Conservation (phyloP, 2,113 vertebrate species). For the Callionymus lyra region DNA sequence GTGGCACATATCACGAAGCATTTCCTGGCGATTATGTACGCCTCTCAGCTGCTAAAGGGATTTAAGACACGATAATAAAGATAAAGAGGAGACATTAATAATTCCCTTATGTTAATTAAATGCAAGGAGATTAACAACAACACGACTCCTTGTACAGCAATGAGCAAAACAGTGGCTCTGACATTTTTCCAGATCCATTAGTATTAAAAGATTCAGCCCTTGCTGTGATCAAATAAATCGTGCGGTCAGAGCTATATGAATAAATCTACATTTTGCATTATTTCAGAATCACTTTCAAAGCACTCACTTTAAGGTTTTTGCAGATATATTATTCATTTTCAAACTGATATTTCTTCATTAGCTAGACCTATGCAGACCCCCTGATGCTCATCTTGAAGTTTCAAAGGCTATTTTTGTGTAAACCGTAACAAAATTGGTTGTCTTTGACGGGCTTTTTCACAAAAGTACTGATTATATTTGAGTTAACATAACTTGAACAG, state of each 20-base stretch:
- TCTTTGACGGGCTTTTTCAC: too few species aligned
- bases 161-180: constrained; percentile 43
- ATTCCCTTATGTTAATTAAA: constrained; percentile 71
- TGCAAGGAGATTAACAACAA: constrained; percentile 63
- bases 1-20: constrained; percentile 53
- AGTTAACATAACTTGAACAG: too few species aligned
- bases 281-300: constrained; percentile 2
- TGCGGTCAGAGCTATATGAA: constrained; percentile 1
- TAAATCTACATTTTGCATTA: background rate
- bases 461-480: too few species aligned
- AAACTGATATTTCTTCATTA: too few species aligned
- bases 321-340: too few species aligned
- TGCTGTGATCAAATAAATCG: constrained; percentile 46
- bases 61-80: constrained; percentile 63
- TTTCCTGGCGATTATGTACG: constrained; percentile 59
- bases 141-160: constrained; percentile 45
- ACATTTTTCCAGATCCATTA: constrained; percentile 46
- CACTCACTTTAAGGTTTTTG: too few species aligned
- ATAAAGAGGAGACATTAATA: constrained; percentile 66
- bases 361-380: too few species aligned
- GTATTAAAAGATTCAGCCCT: constrained; percentile 36
- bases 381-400: too few species aligned
- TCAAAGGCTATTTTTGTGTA: too few species aligned
- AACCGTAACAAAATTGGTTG: too few species aligned
- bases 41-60: constrained; percentile 61